Conservation (phyloP, 2,888 invertebrate genomes). For the Papilio demoleus region DNA sequence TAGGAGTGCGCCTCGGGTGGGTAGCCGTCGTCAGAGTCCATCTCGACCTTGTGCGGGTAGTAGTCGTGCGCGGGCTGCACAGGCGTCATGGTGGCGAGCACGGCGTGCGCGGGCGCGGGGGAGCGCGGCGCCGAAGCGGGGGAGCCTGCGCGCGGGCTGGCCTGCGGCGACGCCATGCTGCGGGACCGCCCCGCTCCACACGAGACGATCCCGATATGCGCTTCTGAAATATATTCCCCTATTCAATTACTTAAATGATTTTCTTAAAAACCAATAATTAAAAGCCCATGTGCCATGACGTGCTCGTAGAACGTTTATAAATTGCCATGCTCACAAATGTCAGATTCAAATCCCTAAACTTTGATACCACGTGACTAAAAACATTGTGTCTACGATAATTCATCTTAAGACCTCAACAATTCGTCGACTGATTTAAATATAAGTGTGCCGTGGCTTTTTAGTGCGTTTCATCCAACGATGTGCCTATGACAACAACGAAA, state of each 20-base stretch:
- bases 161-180: constrained; percentile 78
- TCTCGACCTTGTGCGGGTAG: constrained; percentile 84
- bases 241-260: constrained; percentile 16
- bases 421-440: not conserved
- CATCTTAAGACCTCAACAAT: too few relatives aligned
- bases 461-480: constrained; percentile 43
- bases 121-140: constrained; percentile 82
- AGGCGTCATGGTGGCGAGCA: constrained; percentile 94
- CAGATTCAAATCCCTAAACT: too few relatives aligned
- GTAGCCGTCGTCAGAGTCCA: constrained; percentile 84
- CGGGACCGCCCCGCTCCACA: constrained; percentile 76
- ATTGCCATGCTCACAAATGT: constrained; percentile 24
- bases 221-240: constrained; percentile 65
- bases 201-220: constrained; percentile 61
- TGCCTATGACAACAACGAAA: constrained; percentile 63
- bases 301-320: constrained; percentile 47
- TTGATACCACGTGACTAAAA: not conserved
- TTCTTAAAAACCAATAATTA: not conserved
- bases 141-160: constrained; percentile 73
- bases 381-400: not conserved
- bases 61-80: constrained; percentile 91
- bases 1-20: constrained; percentile 85
- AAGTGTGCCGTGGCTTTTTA: constrained; percentile 5
- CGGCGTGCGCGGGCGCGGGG: constrained; percentile 88
- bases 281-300: constrained; percentile 42